Evolutionary conservation across 2,797 vertebrate species (phyloP).

Genomic region (Kryptopterus vitreolus): DNA sequence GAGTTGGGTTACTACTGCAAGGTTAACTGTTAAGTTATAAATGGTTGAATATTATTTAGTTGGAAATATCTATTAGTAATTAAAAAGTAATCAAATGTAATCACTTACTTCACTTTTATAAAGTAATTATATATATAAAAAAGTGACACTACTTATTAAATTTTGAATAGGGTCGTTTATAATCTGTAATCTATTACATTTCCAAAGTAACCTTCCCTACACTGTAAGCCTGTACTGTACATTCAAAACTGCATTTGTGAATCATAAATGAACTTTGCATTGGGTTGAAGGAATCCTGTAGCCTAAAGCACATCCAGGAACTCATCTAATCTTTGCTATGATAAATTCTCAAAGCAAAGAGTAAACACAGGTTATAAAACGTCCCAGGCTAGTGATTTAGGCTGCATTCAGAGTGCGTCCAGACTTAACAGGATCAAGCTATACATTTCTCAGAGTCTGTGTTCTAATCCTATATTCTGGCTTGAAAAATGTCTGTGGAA

Average conservation of each 20-base stretch:
- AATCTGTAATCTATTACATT: too few species aligned
- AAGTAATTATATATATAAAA: too few species aligned
- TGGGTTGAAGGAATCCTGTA: conserved; percentile 12
- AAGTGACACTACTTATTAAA: too few species aligned
- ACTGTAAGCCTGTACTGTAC: too few species aligned
- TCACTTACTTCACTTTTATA: too few species aligned
- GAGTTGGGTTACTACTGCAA: too few species aligned
- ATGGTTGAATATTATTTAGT: too few species aligned
- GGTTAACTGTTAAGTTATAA: too few species aligned
- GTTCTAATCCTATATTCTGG: conserved; percentile 59
- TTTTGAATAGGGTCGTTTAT: too few species aligned
- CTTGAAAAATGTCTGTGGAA: conserved; percentile 20
- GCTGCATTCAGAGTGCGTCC: conserved; percentile 61
- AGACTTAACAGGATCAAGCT: conserved; percentile 62
- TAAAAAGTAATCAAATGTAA: too few species aligned
- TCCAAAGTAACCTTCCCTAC: too few species aligned
- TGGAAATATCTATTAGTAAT: too few species aligned
- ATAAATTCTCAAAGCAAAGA: conserved; percentile 57
- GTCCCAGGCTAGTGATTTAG: conserved; percentile 55
- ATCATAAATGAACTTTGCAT: neutral
- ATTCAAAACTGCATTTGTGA: neutral
- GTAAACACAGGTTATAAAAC: conserved; percentile 53
- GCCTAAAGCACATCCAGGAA: conserved; percentile 42
- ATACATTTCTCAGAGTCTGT: conserved; percentile 64
- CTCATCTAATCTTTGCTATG: conserved; percentile 58